These are phyloP conservation scores for Chondrosia reniformis DNA, from an alignment of 37 sponge, comb jelly and placozoan genomes.

Conservation along the genomic window DNA sequence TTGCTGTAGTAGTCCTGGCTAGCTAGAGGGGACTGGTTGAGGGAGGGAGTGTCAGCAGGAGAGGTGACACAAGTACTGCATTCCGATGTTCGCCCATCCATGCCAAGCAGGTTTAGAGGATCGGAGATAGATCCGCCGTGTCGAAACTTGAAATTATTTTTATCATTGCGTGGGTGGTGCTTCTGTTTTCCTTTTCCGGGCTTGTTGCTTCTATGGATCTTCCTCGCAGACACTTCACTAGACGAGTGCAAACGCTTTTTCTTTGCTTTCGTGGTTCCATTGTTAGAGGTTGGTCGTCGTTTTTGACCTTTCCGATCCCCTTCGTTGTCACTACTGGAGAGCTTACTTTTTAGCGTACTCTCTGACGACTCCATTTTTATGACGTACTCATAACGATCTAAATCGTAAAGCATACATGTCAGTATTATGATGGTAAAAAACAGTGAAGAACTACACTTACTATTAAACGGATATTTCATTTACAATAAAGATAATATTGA, in stretches of 20 bases:
- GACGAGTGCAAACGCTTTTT: neutral
- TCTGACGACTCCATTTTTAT: neutral
- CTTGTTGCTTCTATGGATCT: neutral
- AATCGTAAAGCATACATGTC: no score
- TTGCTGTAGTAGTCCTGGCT: slow-evolving; percentile 18
- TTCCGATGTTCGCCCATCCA: slow-evolving; percentile 50
- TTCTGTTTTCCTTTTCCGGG: slow-evolving; percentile 5
- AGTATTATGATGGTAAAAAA: no score
- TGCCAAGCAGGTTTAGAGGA: slow-evolving; percentile 77
- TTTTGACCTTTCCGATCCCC: neutral
- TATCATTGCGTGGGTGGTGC: neutral
- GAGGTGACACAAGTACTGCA: slow-evolving; percentile 72
- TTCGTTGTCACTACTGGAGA: neutral
- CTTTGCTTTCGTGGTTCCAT: neutral
- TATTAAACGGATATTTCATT: no score
- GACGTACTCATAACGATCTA: no score
- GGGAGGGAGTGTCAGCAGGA: slow-evolving; percentile 22
- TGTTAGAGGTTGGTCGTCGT: neutral
- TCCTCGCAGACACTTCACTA: neutral
- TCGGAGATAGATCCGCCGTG: slow-evolving; percentile 73
- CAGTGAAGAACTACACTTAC: no score
- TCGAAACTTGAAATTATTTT: slow-evolving; percentile 34
- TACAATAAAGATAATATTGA: slow-evolving; percentile 1
- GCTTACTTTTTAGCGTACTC: neutral
- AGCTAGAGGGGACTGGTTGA: slow-evolving; percentile 27